These are phyloP conservation scores for Scaptomyza pallida DNA, from an alignment of 1,140 invertebrate genomes.

Conservation along the genomic window DNA sequence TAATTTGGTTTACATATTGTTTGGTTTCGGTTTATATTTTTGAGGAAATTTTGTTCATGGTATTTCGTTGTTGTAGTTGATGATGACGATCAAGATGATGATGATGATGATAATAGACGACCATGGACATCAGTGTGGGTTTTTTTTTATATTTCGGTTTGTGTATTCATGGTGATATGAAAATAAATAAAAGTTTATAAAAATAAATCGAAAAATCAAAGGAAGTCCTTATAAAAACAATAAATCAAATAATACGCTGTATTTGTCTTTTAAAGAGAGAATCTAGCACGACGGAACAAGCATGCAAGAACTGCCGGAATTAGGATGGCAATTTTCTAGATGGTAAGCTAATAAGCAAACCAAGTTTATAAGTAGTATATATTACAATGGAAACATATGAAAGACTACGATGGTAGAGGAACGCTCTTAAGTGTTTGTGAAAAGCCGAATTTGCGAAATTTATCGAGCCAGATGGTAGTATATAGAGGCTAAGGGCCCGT, in stretches of 20 bases:
- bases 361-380: slow-evolving; percentile 13
- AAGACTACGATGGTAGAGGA: slow-evolving; percentile 1
- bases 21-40: slow-evolving; percentile 21
- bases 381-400: slow-evolving; percentile 16
- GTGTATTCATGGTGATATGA: slow-evolving; percentile 32
- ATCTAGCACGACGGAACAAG: slow-evolving; percentile 41
- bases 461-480: slow-evolving; percentile 14
- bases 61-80: slow-evolving; percentile 9
- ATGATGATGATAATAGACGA: slow-evolving; percentile 25
- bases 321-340: slow-evolving; percentile 26
- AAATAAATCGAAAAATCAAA: slow-evolving; percentile 28
- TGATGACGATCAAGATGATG: slow-evolving; percentile 23
- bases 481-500: slow-evolving; percentile 25
- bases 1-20: slow-evolving; percentile 60
- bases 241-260: slow-evolving; percentile 26
- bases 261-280: slow-evolving; percentile 1
- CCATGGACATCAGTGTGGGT: slow-evolving; percentile 50
- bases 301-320: slow-evolving; percentile 53
- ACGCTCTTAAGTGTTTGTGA: background rate
- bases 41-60: slow-evolving; percentile 46
- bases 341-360: slow-evolving; percentile 49
- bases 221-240: slow-evolving; percentile 25
- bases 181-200: slow-evolving; percentile 36
- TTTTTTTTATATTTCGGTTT: slow-evolving; percentile 32
- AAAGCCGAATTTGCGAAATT: slow-evolving; percentile 33